phyloP scores from a whole-genome alignment of 1,140 invertebrate genomes.

The Papilio aristodemus region DNA sequence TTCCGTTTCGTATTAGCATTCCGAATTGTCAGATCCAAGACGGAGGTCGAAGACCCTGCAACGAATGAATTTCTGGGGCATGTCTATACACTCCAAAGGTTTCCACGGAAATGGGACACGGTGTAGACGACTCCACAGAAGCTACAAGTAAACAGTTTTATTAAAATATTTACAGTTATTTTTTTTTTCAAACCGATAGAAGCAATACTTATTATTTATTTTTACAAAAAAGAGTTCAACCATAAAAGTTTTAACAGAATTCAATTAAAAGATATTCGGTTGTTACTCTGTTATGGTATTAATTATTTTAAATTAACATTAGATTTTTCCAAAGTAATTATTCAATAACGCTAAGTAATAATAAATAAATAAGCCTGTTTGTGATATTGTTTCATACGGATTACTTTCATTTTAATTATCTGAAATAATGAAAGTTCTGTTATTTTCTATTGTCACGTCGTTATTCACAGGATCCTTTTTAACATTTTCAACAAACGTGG shows the following conservation, averaged over 20 bases:
- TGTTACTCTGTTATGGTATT: too few species aligned
- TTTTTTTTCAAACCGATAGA: not conserved
- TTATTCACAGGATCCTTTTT: slow-evolving; percentile 10
- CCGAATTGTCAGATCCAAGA: slow-evolving; percentile 33
- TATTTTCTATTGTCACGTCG: not conserved
- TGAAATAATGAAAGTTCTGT: not conserved
- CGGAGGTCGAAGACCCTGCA: slow-evolving; percentile 28
- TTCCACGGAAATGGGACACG: slow-evolving; percentile 29
- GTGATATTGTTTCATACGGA: not conserved
- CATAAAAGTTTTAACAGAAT: too few species aligned
- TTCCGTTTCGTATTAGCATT: slow-evolving; percentile 45
- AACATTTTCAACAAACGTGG: slow-evolving; percentile 16
- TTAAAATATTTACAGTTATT: not conserved
- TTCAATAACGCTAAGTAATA: not conserved
- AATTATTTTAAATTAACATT: too few species aligned
- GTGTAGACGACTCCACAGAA: slow-evolving; percentile 29
- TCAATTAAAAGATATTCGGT: too few species aligned
- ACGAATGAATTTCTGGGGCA: slow-evolving; percentile 21
- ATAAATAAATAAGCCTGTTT: not conserved
- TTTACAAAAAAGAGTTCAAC: too few species aligned
- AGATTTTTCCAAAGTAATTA: too few species aligned
- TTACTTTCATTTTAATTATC: not conserved
- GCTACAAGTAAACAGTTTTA: slow-evolving; percentile 18
- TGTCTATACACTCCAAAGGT: slow-evolving; percentile 28
- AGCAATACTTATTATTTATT: not conserved